Base-by-base conservation (phyloP, 2,113 vertebrate genomes). In the Corvus hawaiiensis region DNA sequence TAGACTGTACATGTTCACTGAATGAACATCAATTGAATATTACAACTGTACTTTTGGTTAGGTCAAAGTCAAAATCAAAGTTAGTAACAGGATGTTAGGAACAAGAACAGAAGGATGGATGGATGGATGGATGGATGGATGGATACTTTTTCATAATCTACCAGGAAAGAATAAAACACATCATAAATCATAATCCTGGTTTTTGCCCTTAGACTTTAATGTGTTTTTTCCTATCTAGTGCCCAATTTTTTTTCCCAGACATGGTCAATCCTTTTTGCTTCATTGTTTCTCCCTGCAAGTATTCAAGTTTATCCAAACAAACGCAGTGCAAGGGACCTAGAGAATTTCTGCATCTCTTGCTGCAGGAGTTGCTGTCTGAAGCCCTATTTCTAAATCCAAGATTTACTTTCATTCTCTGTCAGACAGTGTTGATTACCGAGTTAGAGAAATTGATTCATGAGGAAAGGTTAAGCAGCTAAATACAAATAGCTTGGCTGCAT, bases 401-500 rank as follows among this genome's bases (percentile, higher is more conserved):
- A 89, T 93, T 91, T 94, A 76, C 74, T 83, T 82, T 87, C 41
- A 39, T 26, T 95, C 30, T 33, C 41, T 75, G 56, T 79, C 87
- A 97, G 81, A 83, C 58, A 56, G 81, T 73, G 89, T 89, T 92
- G 84, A 91, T 94, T 93, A 95, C 54, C 0, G 3, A 87, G 64
- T 87, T 91, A 84, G 62, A 94, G 66, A 93, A 94, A 82, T 73
- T 95, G 91, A 95, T 93, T 96, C 62, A 93, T 16, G 49, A 91
- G 46, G 77, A 87, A 89, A 95, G 89, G 91, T 94, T 96, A 96
- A 96, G 84, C 74, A 96, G 81, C 69, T 95, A 96, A 91, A 93
- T 79, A 96, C 74, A 79, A 95, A 89, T 91, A 89, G 58, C 81
- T 87, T 95, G 91, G 93, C 81, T 91, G 59, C 81, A 68, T 0